Base-by-base conservation (phyloP, 1,140 invertebrate genomes). In the Psix sp. region DNA sequence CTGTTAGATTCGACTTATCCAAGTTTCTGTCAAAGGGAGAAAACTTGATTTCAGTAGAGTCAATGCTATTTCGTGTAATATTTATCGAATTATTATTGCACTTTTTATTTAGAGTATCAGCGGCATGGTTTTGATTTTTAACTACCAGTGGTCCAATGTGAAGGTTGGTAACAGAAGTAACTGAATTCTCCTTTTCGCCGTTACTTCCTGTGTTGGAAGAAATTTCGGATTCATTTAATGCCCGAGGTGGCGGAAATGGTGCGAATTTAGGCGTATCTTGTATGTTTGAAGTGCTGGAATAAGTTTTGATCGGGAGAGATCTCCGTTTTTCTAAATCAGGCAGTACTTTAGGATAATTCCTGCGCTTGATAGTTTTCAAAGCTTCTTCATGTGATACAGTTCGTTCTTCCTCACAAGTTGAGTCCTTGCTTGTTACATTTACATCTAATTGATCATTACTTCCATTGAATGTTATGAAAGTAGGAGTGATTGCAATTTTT, bases 331-430 rank as follows among this genome's bases (percentile, higher is more conserved):
- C 83, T 10, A 87, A 80, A 40, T 94, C 94, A 13, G 94, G 94
- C 17, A 95, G 78, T 4, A 95, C 94, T 88, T 94, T 95, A 0
- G 93, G 94, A 80, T 92, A 94, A 77, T 94, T 94, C 63, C 93
- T 87, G 54, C 91, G 88, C 81, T 93, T 92, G 18, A 95, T 92
- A 4, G 91, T 91, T 40, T 89, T 87, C 29, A 95, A 83, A 1
- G 93, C 90, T 77, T 94, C 92, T 74, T 92, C 92, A 3, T 91
- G 89, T 6, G 89, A 90, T 9, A 92, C 73, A 10, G 84, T 6
- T 83, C 26, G 87, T 75, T 31, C 77, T 0, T 6, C 68, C 54
- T 81, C 74, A 7, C 71, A 42, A 0, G 38, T 45, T 0, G 82
- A 76, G 5, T 88, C 82, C 29, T 89, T 83, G 35, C 90, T 92